Conservation (phyloP, 1,140 invertebrate species). For the Cotesia typhae region DNA sequence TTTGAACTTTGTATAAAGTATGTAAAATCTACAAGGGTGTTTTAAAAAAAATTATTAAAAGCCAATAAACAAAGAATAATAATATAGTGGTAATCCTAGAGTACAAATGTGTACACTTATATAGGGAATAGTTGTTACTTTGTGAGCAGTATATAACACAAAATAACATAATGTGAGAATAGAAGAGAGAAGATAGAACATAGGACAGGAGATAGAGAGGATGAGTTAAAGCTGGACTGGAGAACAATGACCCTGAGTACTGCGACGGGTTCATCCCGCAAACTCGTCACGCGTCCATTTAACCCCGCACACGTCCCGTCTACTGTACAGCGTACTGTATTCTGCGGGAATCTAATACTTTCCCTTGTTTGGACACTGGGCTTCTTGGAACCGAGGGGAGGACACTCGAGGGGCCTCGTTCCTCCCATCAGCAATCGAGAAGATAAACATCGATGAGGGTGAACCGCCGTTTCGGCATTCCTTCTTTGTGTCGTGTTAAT, state of each 20-base stretch:
- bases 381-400: constrained; percentile 17
- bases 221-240: constrained; percentile 8
- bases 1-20: too few relatives aligned
- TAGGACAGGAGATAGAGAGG: too few relatives aligned
- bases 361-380: constrained; percentile 34
- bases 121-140: neutral
- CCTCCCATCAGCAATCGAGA: constrained; percentile 11
- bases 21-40: too few relatives aligned
- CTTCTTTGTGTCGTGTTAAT: too few relatives aligned
- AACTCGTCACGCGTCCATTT: constrained; percentile 37
- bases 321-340: neutral
- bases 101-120: too few relatives aligned
- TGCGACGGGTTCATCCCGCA: constrained; percentile 23
- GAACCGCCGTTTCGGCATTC: constrained; percentile 6
- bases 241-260: constrained; percentile 34
- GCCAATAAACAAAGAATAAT: too few relatives aligned
- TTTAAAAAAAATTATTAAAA: too few relatives aligned
- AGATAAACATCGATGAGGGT: constrained; percentile 15
- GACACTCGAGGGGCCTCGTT: neutral
- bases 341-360: constrained; percentile 18
- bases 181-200: neutral
- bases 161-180: neutral
- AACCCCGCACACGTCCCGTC: constrained; percentile 31
- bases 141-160: neutral
- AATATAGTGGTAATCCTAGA: too few relatives aligned